Percentiles rank a stretch among this genome's conserved stretches.
Conservation (phyloP, 2,113 vertebrate genomes). For the Tragelaphus imberbis region DNA sequence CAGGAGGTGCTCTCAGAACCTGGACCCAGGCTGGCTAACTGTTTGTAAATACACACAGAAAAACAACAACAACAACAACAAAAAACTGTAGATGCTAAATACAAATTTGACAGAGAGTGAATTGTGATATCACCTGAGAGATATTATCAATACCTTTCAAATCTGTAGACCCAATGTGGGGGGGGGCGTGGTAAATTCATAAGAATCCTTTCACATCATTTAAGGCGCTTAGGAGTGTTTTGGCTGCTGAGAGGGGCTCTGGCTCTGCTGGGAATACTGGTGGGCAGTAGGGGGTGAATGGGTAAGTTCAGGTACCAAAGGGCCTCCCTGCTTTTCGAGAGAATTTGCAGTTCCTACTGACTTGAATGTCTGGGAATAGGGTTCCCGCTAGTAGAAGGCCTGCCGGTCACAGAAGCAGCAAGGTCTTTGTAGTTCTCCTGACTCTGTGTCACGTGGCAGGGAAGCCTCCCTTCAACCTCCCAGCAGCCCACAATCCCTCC, state of each 20-base stretch:
- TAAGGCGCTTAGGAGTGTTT: not conserved
- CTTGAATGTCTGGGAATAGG: not conserved
- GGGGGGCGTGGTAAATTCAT: not conserved
- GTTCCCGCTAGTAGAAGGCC: not conserved
- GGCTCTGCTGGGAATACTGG: not conserved
- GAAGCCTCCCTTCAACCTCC: not conserved
- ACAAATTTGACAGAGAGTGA: not conserved
- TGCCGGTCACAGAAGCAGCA: not conserved
- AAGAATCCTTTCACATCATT: not conserved
- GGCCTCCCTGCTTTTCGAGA: not conserved
- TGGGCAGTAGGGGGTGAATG: not conserved
- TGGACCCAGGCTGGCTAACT: not conserved
- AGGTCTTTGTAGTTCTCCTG: not conserved
- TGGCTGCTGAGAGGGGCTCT: not conserved
- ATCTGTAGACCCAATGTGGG: not conserved
- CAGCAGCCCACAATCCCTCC: not conserved
- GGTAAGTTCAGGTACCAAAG: not conserved
- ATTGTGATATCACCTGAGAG: not conserved
- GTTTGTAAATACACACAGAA: not conserved
- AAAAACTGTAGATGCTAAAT: not conserved
- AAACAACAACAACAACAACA: no score
- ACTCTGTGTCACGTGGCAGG: not conserved
- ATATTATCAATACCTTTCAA: not conserved
- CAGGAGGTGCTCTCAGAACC: not conserved
- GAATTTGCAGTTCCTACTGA: not conserved